Evolutionary conservation across 1,140 invertebrate genomes (phyloP), one percentile per base, ranked within the genome.

Genomic region (Drosophila biarmipes): DNA sequence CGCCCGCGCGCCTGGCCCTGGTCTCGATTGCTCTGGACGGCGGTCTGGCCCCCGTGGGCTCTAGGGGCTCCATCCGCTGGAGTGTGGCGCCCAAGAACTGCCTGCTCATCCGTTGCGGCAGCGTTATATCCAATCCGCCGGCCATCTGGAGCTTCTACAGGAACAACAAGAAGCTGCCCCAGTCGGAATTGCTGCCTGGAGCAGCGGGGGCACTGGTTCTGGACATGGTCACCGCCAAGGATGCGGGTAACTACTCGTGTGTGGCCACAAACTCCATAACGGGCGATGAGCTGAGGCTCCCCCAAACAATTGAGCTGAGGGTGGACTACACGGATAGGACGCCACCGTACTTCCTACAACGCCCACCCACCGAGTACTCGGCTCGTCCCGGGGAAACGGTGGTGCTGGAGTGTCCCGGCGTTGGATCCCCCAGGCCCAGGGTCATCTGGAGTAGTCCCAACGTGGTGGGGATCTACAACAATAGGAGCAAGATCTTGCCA

Each of bases 1-100:
- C 96, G 14, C 95, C 96, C 3, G 96, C 95, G 1, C 93, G 94
- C 34, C 91, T 97, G 7, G 95, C 94, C 2, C 93, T 97, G 6
- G 96, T 96, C 0, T 94, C 95, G 93, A 91, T 93, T 92, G 74
- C 69, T 4, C 24, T 91, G 24, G 78, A 91, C n/a, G 31, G 6
- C 3, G 27, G 15, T 11, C 35, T 31, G 3, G 59, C 37, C 0
- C 24, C 45, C 8, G 31, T 29, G 14, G 42, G 17, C 62, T 67
- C 27, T n/a, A 49, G 14, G 57, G 72, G 80, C 0, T 73, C 64
- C 38, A 61, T 87, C 24, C 80, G 79, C 1, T 91, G 86, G 84
- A 91, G 90, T 34, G 90, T 92, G 19, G 87, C 91, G 15, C 90
- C 91, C 8, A 73, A 85, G 14, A 92, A 92, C 54, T 92, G 91